These are phyloP conservation scores for Acronicta psi DNA, from an alignment of 2,888 invertebrate species.

Conservation along the genomic window DNA sequence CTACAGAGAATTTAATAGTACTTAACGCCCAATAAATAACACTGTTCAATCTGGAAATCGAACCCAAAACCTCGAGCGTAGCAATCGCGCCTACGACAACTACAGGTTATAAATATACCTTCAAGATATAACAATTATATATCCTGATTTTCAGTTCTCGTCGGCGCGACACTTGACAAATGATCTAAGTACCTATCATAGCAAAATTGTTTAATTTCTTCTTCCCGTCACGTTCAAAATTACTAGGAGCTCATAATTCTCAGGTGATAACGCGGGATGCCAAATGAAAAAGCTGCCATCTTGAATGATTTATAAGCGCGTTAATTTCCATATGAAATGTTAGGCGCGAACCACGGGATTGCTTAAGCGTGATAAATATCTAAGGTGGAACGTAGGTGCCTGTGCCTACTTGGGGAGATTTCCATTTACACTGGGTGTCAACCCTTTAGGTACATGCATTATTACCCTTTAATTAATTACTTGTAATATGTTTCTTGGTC, in stretches of 20 bases:
- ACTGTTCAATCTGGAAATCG: no score
- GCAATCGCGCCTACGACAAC: no score
- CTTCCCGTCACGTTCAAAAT: slow-evolving; percentile 48
- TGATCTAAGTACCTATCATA: not conserved
- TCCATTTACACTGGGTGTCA: no score
- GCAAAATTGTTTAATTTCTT: slow-evolving; percentile 24
- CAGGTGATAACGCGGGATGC: slow-evolving; percentile 63
- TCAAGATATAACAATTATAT: no score
- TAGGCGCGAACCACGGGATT: slow-evolving; percentile 24
- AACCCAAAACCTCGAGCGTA: no score
- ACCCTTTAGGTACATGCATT: no score
- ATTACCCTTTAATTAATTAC: no score
- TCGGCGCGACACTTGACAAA: slow-evolving; percentile 4
- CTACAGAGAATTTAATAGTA: no score
- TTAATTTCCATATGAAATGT: slow-evolving; percentile 72
- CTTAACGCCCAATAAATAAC: no score
- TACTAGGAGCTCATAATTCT: slow-evolving; percentile 57
- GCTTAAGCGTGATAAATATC: slow-evolving; percentile 24
- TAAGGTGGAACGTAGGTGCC: slow-evolving; percentile 8
- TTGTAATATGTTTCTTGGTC: not conserved
- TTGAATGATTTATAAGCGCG: slow-evolving; percentile 69
- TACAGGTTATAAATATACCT: no score
- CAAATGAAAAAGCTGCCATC: slow-evolving; percentile 73
- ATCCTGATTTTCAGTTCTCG: no score
- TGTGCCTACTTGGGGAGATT: no score